Evolutionary conservation across 2,113 vertebrate genomes (phyloP), one percentile per base, ranked within the genome.

Genomic region (Maylandia zebra): DNA sequence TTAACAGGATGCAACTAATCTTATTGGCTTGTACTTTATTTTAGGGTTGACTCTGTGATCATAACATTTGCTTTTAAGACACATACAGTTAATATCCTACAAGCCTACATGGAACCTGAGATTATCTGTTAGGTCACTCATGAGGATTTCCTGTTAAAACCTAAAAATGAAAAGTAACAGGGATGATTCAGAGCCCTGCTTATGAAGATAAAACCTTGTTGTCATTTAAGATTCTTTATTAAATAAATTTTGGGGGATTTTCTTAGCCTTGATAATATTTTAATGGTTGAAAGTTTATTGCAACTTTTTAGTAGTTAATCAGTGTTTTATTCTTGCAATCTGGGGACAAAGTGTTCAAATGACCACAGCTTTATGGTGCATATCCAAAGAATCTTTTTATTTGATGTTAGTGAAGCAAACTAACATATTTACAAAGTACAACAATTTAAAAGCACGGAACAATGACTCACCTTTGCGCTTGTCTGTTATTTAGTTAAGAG

Each of bases 401-500:
- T 84, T 10, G 30, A 56, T 36, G 30, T 78, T 1, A 34, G 45
- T 4, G 53, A 50, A 69, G 27, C n/a, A 38, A 78, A 76, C 38
- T 57, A 55, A 84, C 52, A 84, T 11, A 48, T 34, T 36, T 48
- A 52, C 10, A 61, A 32, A 7, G 34, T 38, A 45, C 82, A 53
- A 53, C 38, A n/a, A 13, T 1, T 27, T 17, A 50, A 76, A 48
- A 30, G 24, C 43, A 76, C 14, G 0, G 0, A 50, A 48, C 71
- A 76, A 27, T 32, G 27, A 50, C 2, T 48, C 14, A 30, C 16
- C 3, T 45, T 82, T 76, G 81, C 3, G 4, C 24, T 43, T 30
- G 0, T 53, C 12, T 24, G 45, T 64, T 13, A 43, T 66, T 36
- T 48, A 66, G 13, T 8, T 48, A 19, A 50, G 43, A 76, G 71